A percentile compares a stretch with the other conserved stretches of the same genome.
Conservation (phyloP, 2,113 vertebrate genomes). For the Atlantisia rogersi region DNA sequence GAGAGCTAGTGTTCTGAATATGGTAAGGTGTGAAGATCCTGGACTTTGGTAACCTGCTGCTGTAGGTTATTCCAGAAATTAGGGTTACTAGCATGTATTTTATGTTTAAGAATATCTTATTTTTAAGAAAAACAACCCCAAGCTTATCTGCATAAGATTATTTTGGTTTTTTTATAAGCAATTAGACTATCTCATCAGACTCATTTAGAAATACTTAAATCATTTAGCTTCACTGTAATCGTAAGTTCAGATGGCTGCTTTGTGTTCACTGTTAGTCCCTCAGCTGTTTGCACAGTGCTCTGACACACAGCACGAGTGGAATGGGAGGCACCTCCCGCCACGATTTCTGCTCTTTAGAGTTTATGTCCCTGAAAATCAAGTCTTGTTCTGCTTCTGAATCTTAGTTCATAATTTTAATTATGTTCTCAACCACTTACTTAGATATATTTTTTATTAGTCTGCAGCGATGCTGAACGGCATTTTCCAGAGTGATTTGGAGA, state of each 20-base stretch:
- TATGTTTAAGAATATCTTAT: background rate
- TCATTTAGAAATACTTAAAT: background rate
- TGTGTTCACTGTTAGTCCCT: background rate
- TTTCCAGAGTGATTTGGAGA: background rate
- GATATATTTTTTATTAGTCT: background rate
- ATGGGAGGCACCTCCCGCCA: fast-evolving
- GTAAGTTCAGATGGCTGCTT: background rate
- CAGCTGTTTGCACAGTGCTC: background rate
- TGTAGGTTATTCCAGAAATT: background rate
- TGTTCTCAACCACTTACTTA: background rate
- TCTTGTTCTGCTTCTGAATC: background rate
- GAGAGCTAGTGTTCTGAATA: background rate
- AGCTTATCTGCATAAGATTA: background rate
- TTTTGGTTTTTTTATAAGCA: background rate
- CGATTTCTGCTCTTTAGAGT: background rate
- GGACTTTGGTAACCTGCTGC: background rate
- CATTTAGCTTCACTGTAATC: background rate
- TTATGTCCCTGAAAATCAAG: background rate
- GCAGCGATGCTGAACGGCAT: background rate
- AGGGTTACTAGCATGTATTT: background rate
- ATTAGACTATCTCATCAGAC: background rate
- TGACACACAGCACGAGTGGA: fast-evolving
- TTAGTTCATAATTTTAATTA: background rate
- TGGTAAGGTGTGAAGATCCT: background rate
- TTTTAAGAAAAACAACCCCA: background rate